phyloP scores from a whole-genome alignment of 2,888 invertebrate species.

The Aspidiotus destructor region DNA sequence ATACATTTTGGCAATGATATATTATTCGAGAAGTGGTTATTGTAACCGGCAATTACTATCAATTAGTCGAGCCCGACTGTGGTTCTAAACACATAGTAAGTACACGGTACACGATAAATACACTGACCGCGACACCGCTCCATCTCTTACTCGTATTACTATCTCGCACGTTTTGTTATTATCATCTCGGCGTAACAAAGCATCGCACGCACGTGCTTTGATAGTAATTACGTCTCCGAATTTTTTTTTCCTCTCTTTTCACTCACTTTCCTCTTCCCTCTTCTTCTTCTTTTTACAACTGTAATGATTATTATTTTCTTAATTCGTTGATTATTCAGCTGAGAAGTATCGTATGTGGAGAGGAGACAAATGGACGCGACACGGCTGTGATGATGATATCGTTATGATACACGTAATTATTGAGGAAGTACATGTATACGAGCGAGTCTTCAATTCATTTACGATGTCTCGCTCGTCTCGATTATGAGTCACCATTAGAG shows the following conservation, averaged over 20 bases:
- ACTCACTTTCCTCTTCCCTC: neutral
- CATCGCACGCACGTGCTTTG: constrained; percentile 15
- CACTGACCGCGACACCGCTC: neutral
- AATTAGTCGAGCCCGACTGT: constrained; percentile 22
- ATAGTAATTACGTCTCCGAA: neutral
- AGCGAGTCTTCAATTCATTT: too few species aligned
- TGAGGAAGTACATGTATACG: too few species aligned
- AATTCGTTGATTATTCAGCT: constrained; percentile 13
- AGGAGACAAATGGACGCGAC: neutral
- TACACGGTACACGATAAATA: neutral
- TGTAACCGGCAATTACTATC: constrained; percentile 24
- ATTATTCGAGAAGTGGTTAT: constrained; percentile 20
- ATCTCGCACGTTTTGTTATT: neutral
- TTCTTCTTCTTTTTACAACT: neutral
- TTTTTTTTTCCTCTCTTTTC: neutral
- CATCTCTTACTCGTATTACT: neutral
- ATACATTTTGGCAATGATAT: constrained; percentile 29
- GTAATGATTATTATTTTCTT: constrained; percentile 17
- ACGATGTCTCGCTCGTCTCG: too few species aligned
- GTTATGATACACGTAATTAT: too few species aligned
- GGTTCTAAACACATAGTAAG: neutral
- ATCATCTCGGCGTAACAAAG: neutral
- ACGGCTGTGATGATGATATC: neutral
- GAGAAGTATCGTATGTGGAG: neutral
- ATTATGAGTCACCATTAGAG: too few species aligned